Conservation (phyloP, 2,888 invertebrate genomes). For the Congeria kusceri region DNA sequence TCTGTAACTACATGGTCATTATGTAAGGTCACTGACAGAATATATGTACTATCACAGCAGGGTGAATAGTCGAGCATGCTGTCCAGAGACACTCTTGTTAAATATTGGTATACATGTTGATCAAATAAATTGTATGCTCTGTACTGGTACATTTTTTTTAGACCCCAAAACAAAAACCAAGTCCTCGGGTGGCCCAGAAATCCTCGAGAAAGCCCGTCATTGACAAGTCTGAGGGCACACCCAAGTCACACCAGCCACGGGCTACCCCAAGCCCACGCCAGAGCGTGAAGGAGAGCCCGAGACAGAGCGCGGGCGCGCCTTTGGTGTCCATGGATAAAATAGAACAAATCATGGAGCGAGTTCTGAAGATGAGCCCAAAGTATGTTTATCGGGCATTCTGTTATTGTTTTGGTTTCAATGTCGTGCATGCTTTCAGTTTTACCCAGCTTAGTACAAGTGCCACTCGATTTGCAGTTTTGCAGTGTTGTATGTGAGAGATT, state of each 20-base stretch:
- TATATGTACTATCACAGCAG: no score
- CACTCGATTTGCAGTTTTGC: no score
- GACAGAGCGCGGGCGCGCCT: constrained; percentile 20
- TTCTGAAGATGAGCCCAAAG: constrained; percentile 81
- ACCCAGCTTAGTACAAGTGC: no score
- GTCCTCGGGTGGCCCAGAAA: constrained; percentile 29
- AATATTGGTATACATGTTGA: no score
- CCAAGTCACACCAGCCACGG: constrained; percentile 22
- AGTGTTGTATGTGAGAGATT: no score
- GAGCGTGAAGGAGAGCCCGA: constrained; percentile 14
- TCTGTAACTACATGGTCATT: no score
- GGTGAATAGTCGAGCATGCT: no score
- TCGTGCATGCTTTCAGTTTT: no score
- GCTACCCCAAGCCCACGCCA: constrained; percentile 35
- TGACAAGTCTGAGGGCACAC: constrained; percentile 55
- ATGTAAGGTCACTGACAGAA: no score
- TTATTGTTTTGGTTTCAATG: no score
- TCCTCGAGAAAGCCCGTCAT: constrained; percentile 29
- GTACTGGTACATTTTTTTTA: constrained; percentile 10
- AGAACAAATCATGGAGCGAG: constrained; percentile 77
- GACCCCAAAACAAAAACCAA: constrained; percentile 43
- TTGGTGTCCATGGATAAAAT: constrained; percentile 64
- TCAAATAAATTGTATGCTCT: neutral
- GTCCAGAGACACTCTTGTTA: no score
- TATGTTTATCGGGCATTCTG: constrained; percentile 53